phyloP scores from a whole-genome alignment of 2,113 vertebrate genomes.

The Noturus placidus region DNA sequence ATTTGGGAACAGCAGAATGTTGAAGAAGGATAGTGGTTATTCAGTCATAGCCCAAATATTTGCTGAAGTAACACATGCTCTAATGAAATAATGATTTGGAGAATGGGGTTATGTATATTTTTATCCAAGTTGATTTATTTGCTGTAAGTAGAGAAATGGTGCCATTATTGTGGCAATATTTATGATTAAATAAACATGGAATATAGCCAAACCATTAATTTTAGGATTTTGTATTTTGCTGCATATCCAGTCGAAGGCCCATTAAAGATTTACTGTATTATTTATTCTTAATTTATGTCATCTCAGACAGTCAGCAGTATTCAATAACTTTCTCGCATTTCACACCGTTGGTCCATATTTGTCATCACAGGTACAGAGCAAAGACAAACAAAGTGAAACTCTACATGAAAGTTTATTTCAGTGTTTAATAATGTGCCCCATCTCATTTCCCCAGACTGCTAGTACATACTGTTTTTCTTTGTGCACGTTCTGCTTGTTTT shows the following conservation, averaged over 20 bases:
- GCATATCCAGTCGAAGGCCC: not conserved
- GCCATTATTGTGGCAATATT: not conserved
- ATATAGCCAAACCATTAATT: not conserved
- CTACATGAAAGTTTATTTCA: conserved; percentile 1
- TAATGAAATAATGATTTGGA: not conserved
- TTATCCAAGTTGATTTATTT: not conserved
- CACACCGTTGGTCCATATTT: not conserved
- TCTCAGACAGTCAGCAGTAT: not conserved
- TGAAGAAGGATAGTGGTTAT: not conserved
- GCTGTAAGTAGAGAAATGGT: not conserved
- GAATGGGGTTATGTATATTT: not conserved
- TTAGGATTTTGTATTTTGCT: not conserved
- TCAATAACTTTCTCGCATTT: not conserved
- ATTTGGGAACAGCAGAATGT: not conserved
- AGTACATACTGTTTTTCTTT: not conserved
- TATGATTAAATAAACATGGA: not conserved
- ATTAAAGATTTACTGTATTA: not conserved
- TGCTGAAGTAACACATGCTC: not conserved
- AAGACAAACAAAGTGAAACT: not conserved
- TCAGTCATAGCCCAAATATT: not conserved
- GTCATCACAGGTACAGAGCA: not conserved
- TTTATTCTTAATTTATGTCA: not conserved
- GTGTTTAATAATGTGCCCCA: not conserved
- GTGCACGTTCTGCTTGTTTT: not conserved
- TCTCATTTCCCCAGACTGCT: not conserved